Evolutionary conservation across 2,113 vertebrate genomes (phyloP), one percentile per base, ranked within the genome.

Genomic region (Scytalopus superciliaris): DNA sequence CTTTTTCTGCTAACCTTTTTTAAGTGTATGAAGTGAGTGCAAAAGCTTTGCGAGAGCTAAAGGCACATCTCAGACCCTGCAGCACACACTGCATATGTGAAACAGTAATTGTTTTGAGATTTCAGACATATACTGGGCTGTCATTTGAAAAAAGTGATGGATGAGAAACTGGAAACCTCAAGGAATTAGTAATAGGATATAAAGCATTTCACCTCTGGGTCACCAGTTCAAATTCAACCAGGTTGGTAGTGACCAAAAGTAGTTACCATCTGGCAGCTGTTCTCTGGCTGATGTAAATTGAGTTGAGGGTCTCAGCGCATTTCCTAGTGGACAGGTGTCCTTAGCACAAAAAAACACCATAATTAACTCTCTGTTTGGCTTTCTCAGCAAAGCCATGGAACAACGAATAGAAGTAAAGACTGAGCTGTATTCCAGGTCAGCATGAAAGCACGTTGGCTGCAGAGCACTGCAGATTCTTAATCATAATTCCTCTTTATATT

Each of bases 121-220:
- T 96, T 94, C 85, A 93, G 80, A 42, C 86, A 91, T 95, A 87
- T 42, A 93, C 93, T 89, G 74, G 21, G 87, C 95, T 97, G 96
- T 94, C 94, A 95, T 92, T 95, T 97, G 91, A 95, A 96, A 97
- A 96, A 94, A 95, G 90, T 96, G 96, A 96, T 97, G 96, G 96
- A 96, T 97, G 95, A 95, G 96, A 97, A 97, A 97, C 84, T 93
- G 92, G 94, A 97, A 96, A 97, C 96, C 91, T 87, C 72, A 84
- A 94, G 96, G 95, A 97, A 97, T 95, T 96, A 96, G 96, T 97
- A 97, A 96, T 81, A 95, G 89, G 97, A 97, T 97, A 97, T 94
- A 96, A 92, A 97, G 95, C 90, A 97, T 96, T 97, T 97, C 96
- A 97, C 96, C 96, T 97, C 97, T 93, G 84, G 94, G 95, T 97